Conservation (phyloP, 2,113 vertebrate genomes). For the Prietella phreatophila region DNA sequence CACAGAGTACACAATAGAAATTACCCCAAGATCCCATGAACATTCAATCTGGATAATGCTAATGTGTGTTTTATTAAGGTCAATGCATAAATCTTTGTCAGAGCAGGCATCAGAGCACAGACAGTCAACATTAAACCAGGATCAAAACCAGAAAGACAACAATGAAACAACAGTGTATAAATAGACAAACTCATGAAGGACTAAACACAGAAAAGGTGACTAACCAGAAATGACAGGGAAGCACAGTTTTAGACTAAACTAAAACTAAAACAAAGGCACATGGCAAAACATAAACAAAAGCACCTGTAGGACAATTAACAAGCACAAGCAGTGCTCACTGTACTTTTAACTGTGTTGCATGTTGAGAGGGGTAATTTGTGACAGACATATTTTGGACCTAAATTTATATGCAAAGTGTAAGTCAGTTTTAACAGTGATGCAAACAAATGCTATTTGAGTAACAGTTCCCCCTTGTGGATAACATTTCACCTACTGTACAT, state of each 20-base stretch:
- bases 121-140: background rate
- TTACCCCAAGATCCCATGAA: background rate
- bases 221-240: background rate
- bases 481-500: background rate
- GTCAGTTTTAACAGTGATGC: background rate
- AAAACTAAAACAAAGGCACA: background rate
- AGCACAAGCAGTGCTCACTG: background rate
- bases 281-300: background rate
- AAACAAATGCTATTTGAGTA: conserved; percentile 8
- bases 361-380: background rate
- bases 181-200: background rate
- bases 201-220: background rate
- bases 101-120: background rate
- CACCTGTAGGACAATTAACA: background rate
- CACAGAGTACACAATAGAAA: background rate
- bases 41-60: background rate
- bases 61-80: background rate
- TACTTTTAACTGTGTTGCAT: background rate
- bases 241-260: background rate
- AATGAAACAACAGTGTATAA: background rate
- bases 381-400: background rate
- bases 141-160: background rate
- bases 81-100: background rate
- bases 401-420: background rate
- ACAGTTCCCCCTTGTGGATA: conserved; percentile 3